Conservation (phyloP, 2,113 vertebrate species). For the Aphelocoma coerulescens region DNA sequence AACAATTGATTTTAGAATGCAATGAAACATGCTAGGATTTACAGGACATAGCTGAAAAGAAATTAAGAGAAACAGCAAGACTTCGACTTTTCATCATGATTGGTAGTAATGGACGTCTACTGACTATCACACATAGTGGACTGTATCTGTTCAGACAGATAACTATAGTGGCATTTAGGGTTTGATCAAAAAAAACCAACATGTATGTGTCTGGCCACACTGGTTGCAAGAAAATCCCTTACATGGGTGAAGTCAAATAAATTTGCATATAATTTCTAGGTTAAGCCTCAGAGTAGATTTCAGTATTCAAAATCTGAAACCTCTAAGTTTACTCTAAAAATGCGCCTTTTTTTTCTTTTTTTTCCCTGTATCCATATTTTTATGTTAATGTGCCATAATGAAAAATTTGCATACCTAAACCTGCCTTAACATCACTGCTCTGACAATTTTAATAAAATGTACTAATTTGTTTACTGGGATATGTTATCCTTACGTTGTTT, state of each 20-base stretch:
- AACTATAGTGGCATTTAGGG: neutral
- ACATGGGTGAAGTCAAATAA: neutral
- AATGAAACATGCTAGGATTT: constrained; percentile 9
- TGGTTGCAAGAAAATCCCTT: neutral
- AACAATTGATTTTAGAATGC: neutral
- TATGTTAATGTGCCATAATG: neutral
- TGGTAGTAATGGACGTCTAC: neutral
- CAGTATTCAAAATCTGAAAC: constrained; percentile 3
- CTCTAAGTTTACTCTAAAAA: neutral
- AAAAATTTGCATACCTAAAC: neutral
- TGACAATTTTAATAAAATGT: neutral
- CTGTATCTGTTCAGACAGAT: neutral
- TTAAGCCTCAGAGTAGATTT: neutral
- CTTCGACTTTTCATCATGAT: neutral
- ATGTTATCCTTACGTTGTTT: neutral
- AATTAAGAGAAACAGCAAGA: neutral
- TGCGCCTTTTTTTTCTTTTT: neutral
- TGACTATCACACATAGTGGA: neutral
- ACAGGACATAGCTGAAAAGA: neutral
- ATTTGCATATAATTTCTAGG: neutral
- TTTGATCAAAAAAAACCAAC: neutral
- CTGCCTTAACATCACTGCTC: neutral
- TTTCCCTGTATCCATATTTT: neutral
- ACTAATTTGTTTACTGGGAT: neutral
- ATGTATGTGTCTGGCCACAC: neutral